Base-by-base conservation (phyloP, 2,113 vertebrate species). In the Muscicapa adusta region DNA sequence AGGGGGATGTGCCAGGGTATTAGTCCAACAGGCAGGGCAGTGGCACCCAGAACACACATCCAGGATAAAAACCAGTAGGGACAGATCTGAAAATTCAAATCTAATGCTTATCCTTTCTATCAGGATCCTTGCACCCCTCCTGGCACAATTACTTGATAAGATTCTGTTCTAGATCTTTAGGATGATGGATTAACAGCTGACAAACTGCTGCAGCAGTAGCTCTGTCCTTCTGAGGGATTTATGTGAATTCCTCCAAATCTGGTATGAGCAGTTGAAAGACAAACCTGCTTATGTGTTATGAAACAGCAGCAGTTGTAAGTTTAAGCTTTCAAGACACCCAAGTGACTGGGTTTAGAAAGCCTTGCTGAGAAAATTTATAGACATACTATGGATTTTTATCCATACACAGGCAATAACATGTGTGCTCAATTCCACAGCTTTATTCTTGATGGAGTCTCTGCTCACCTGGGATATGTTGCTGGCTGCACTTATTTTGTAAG, bases 381-480 rank as follows among this genome's bases (percentile, higher is more conserved):
- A 15, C 13, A 24, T 60, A 11, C 63, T 29, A 47, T 40, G 33
- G 85, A 82, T 95, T 81, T 96, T 93, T 92, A 77, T 94, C 93
- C 95, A 84, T 78, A 86, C 19, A 18, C 48, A 84, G 31, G 36
- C 74, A 85, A 94, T 96, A 88, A 86, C 48, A 71, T 5, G 72
- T 47, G 70, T 83, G 72, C 94, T 86, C 45, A 53, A 48, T 86
- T 85, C 86, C 83, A 95, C 63, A 93, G 93, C 62, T 82, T 71
- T 67, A 36, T 40, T 84, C 87, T 93, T 97, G 88, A 73, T 85
- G 84, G 89, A 95, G 33, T 58, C 68, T 96, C 95, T 90, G 72
- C 89, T 95, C 90, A 95, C n/a, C 73, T 92, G 96, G 94, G 71
- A 95, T 91, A 77, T 74, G 48, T 76, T 61, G 79, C 75, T 60